Conservation (phyloP, 2,113 vertebrate species). For the Anoura caudifer region DNA sequence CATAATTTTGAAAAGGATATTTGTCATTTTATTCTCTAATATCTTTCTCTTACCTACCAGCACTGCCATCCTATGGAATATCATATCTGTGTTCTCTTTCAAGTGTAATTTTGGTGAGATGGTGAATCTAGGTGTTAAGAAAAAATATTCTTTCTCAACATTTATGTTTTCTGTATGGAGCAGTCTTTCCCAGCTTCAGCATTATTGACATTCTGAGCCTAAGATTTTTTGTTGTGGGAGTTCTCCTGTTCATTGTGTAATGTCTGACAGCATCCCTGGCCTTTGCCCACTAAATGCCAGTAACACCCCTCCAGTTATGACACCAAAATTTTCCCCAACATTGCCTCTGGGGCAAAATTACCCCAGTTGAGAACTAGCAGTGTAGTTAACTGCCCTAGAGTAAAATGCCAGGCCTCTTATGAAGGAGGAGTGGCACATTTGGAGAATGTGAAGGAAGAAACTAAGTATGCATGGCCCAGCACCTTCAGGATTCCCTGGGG, state of each 20-base stretch:
- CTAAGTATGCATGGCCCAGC: background rate
- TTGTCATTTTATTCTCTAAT: background rate
- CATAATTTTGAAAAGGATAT: background rate
- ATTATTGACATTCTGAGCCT: background rate
- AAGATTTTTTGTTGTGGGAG: fast-evolving
- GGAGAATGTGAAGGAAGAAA: background rate
- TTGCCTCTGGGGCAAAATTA: background rate
- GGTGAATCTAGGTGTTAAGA: background rate
- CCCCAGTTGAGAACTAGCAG: background rate
- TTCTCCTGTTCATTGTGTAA: background rate
- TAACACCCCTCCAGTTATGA: background rate
- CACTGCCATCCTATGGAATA: background rate
- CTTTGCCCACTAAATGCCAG: slow-evolving; percentile 18
- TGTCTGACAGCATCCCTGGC: background rate
- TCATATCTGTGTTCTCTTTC: background rate
- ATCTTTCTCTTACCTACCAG: background rate
- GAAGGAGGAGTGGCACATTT: background rate
- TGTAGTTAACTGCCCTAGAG: background rate
- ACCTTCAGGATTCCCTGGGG: background rate
- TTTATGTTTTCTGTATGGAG: background rate
- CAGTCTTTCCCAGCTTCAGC: background rate
- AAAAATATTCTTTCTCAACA: background rate
- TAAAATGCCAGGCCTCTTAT: background rate
- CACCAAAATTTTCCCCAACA: background rate
- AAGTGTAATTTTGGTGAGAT: background rate